These are phyloP conservation scores for Hypercompe scribonia DNA, from an alignment of 2,888 invertebrate genomes.

Conservation along the genomic window DNA sequence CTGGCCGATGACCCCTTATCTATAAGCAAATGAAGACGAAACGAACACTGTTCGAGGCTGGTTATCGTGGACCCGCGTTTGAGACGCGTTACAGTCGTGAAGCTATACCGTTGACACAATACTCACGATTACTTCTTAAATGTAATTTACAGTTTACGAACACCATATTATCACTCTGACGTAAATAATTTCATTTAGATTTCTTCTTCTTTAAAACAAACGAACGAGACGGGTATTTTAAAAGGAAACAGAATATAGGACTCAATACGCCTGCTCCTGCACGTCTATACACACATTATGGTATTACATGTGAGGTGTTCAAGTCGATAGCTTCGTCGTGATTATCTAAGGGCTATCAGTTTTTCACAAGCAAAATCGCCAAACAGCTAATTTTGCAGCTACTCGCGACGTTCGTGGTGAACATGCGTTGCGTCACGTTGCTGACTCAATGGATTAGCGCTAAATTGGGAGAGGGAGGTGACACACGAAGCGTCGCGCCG, in stretches of 20 bases:
- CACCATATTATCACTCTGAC: background rate
- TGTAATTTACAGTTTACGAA: background rate
- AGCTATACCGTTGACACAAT: background rate
- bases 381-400: background rate
- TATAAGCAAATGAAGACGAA: background rate
- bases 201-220: background rate
- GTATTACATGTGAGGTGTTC: background rate
- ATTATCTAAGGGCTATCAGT: background rate
- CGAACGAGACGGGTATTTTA: background rate
- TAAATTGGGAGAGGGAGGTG: constrained; percentile 22
- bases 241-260: background rate
- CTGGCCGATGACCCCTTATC: constrained; percentile 19
- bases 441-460: constrained; percentile 29
- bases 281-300: background rate
- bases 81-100: background rate
- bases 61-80: background rate
- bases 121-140: background rate
- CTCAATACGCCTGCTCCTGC: background rate
- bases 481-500: constrained; percentile 15
- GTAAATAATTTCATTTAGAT: background rate
- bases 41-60: background rate
- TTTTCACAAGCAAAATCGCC: background rate
- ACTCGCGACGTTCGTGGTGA: background rate
- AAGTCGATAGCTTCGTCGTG: background rate
- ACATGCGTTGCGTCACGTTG: background rate